Base-by-base conservation (phyloP, 2,888 invertebrate species). In the Lydus trimaculatus region DNA sequence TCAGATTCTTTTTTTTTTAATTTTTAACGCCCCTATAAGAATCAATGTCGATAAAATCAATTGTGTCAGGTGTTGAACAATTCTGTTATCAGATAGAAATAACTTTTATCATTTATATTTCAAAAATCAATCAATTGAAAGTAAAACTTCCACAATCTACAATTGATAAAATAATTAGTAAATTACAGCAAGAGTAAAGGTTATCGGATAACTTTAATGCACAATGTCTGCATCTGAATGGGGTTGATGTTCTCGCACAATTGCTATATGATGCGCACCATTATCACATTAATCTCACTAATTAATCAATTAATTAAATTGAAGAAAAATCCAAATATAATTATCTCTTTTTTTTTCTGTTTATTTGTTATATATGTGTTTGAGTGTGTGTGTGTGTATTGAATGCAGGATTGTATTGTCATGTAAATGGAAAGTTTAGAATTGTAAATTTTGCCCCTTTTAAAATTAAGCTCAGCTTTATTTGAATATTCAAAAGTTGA, bases 101-200 rank as follows among this genome's bases (percentile, higher is more conserved):
- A n/a, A n/a, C n/a, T n/a, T n/a, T n/a, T n/a, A n/a, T n/a, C n/a
- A n/a, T n/a, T n/a, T n/a, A n/a, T n/a, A n/a, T n/a, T n/a, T n/a
- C n/a, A n/a, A n/a, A n/a, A n/a, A n/a, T n/a, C n/a, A n/a, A n/a
- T n/a, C n/a, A n/a, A n/a, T n/a, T n/a, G n/a, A n/a, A n/a, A n/a
- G n/a, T n/a, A n/a, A n/a, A n/a, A n/a, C n/a, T n/a, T n/a, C n/a
- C n/a, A n/a, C n/a, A n/a, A n/a, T n/a, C n/a, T n/a, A n/a, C n/a
- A n/a, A n/a, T n/a, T n/a, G n/a, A n/a, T n/a, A n/a, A n/a, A n/a
- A n/a, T 3, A 28, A 28, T 28, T 28, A 2, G 4, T 28, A 28
- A 28, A 28, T 28, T 28, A 28, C 28, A 28, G 4, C 2, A 76
- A 76, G 72, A 69, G 74, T 73, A 76, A 74, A 76, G 75, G 74